Evolutionary conservation across 2,797 vertebrate genomes (phyloP).

Genomic region (Harpagifer antarcticus): DNA sequence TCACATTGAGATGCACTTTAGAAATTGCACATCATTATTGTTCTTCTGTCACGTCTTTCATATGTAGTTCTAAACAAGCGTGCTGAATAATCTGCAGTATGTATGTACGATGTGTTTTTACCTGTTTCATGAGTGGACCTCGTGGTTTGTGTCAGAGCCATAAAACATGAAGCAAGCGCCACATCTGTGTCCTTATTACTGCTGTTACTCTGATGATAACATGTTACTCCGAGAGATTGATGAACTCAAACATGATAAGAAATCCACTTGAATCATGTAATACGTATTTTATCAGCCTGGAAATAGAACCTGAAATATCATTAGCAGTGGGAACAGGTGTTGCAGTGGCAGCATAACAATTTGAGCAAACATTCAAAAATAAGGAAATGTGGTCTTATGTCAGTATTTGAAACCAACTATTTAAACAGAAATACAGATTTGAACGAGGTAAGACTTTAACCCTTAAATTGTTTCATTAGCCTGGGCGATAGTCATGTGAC

Average conservation of each 20-base stretch:
- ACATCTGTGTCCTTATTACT: slow-evolving; percentile 7
- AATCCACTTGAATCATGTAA: not conserved
- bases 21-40: slow-evolving; percentile 39
- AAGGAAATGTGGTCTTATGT: not conserved
- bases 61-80: slow-evolving; percentile 17
- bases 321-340: not conserved
- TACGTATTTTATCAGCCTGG: not conserved
- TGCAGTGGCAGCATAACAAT: not conserved
- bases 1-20: slow-evolving; percentile 73
- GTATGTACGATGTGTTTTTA: slow-evolving; percentile 41
- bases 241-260: not conserved
- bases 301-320: not conserved
- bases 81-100: slow-evolving; percentile 33
- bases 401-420: not conserved
- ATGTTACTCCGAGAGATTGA: not conserved
- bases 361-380: not conserved
- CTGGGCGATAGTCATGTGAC: no score
- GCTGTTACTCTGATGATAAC: not conserved
- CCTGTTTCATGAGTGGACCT: slow-evolving; percentile 37
- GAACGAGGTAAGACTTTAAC: not conserved
- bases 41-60: slow-evolving; percentile 40
- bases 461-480: no score
- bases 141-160: slow-evolving; percentile 51
- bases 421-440: not conserved
- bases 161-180: slow-evolving; percentile 62